phyloP scores from a whole-genome alignment of 2,113 vertebrate genomes.

The Bostrychus sinensis region DNA sequence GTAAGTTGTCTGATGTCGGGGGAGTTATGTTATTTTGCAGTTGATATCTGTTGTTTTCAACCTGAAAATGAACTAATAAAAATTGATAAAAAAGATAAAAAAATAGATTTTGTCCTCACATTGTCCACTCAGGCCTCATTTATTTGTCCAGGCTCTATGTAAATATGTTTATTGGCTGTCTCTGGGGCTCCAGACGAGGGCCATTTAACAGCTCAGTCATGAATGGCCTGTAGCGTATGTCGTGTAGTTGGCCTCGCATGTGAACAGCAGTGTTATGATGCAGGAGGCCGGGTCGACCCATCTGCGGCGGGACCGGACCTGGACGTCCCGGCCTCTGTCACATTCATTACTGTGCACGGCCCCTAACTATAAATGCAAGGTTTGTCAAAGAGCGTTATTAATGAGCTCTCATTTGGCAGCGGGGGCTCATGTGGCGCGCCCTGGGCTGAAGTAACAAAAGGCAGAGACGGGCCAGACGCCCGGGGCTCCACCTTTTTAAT shows the following conservation, averaged over 20 bases:
- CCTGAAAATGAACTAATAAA: too few relatives aligned
- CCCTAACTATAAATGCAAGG: slow-evolving; percentile 34
- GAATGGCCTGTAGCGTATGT: slow-evolving; percentile 64
- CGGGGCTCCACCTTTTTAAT: slow-evolving; percentile 73
- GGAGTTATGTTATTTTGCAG: too few relatives aligned
- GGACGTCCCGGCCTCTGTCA: slow-evolving; percentile 34
- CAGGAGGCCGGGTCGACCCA: slow-evolving; percentile 49
- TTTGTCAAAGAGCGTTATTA: slow-evolving; percentile 74
- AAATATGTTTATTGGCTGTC: slow-evolving; percentile 63
- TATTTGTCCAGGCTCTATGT: slow-evolving; percentile 63
- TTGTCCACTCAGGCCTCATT: slow-evolving; percentile 33
- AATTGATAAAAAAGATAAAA: too few relatives aligned
- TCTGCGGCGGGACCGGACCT: slow-evolving; percentile 46
- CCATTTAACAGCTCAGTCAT: slow-evolving; percentile 58
- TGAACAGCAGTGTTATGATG: slow-evolving; percentile 55
- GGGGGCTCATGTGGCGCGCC: slow-evolving; percentile 63
- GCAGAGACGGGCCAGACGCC: slow-evolving; percentile 71
- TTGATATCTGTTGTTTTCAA: too few relatives aligned
- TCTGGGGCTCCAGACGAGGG: slow-evolving; percentile 52
- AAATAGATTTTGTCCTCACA: background rate
- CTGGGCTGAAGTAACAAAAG: slow-evolving; percentile 76
- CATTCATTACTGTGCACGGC: slow-evolving; percentile 56
- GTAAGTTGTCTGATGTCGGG: too few relatives aligned
- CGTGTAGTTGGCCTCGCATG: slow-evolving; percentile 53
- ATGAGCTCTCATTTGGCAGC: slow-evolving; percentile 65